Evolutionary conservation across 2,113 vertebrate species (phyloP).

Genomic region (Pyxicephalus adspersus): DNA sequence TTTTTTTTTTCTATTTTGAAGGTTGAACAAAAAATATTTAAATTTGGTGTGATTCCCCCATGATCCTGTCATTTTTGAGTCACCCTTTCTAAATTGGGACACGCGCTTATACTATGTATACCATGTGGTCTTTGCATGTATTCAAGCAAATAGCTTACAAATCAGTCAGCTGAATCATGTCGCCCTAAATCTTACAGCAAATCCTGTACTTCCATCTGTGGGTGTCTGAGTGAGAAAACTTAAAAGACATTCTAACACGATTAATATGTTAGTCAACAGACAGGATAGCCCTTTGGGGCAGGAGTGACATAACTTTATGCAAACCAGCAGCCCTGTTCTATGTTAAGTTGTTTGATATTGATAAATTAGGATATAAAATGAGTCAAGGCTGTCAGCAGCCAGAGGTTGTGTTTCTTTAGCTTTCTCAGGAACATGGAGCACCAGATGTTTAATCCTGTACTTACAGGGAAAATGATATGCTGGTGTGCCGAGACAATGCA

Average conservation of each 20-base stretch:
- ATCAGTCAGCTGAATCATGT: conserved; percentile 32
- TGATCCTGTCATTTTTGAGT: conserved; percentile 5
- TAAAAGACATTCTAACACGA: conserved; percentile 1
- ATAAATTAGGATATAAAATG: neutral
- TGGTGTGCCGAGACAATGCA: too few species aligned
- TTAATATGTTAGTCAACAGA: conserved; percentile 24
- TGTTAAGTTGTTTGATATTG: conserved; percentile 11
- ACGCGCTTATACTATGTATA: conserved; percentile 1
- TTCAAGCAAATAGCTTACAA: neutral
- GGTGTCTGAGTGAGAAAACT: neutral
- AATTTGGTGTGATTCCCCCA: neutral
- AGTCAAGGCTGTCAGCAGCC: neutral
- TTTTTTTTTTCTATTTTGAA: neutral
- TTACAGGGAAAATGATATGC: too few species aligned
- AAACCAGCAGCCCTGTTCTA: neutral
- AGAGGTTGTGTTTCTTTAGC: neutral
- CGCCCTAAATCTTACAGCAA: neutral
- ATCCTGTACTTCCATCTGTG: neutral
- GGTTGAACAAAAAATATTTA: neutral
- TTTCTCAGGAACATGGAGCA: neutral
- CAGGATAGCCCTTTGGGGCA: neutral
- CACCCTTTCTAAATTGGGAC: conserved; percentile 28
- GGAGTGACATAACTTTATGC: neutral
- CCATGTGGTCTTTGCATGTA: conserved; percentile 10
- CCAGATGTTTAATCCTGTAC: conserved; percentile 1